phyloP scores from a whole-genome alignment of 2,113 vertebrate genomes.

The Archilochus colubris region DNA sequence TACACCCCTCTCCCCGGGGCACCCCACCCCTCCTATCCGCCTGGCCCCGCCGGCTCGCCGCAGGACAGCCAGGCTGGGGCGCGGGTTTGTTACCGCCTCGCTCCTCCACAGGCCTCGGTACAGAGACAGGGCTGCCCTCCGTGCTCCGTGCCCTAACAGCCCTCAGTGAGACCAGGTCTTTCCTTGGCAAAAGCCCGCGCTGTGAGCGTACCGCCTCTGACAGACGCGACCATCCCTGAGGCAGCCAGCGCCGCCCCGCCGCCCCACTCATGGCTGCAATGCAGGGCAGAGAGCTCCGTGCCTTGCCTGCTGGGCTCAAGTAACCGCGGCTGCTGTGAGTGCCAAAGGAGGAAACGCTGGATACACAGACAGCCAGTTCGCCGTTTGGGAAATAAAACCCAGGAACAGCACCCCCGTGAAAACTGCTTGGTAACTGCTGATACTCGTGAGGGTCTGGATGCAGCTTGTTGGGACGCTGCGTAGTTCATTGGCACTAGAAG shows the following conservation, averaged over 20 bases:
- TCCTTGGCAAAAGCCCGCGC: fast-evolving
- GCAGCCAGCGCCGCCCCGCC: fast-evolving
- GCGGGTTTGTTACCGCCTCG: fast-evolving
- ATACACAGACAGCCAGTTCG: neutral
- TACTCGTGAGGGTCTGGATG: neutral
- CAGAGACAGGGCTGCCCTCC: fast-evolving
- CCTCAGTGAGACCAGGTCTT: fast-evolving
- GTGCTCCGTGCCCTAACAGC: fast-evolving
- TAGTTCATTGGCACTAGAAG: neutral
- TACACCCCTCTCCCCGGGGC: no score
- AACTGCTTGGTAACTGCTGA: neutral
- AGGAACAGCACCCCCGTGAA: no score
- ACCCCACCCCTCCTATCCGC: neutral
- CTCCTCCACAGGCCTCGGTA: no score
- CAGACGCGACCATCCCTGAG: fast-evolving
- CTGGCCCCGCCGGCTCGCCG: neutral
- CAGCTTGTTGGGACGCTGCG: neutral
- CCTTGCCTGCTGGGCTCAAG: fast-evolving
- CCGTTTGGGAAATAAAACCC: neutral
- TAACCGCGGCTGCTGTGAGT: fast-evolving
- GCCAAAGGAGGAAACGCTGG: neutral
- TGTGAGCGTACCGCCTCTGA: neutral
- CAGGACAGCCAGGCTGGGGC: neutral
- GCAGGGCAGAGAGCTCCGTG: fast-evolving
- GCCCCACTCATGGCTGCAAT: fast-evolving